Evolutionary conservation across 2,888 invertebrate species (phyloP), one percentile per base, ranked within the genome.

Genomic region (Amphipoea lucens): DNA sequence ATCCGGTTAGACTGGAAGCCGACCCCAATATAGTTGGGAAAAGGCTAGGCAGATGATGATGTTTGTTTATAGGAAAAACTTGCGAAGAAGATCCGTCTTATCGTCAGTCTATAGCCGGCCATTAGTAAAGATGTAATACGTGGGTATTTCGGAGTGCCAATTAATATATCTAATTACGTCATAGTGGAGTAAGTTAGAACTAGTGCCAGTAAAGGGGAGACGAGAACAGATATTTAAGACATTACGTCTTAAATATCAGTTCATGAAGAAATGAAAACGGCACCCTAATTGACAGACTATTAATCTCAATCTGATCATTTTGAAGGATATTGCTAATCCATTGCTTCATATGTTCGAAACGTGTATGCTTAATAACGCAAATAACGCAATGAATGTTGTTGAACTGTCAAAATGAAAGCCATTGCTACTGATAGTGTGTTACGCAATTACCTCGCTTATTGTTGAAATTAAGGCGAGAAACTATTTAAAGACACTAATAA

Each of bases 401-500:
- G 20, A 6, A 51, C 20, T 51, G 51, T 51, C 51, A 51, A 20
- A 51, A 51, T 51, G 6, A 20, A 51, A 51, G 6, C 17, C 20
- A 51, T 51, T 51, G 17, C 51, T 20, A 51, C 51, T 51, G 51
- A 51, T 51, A 51, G 51, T 51, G 51, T 51, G 6, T 51, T 51
- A 51, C 20, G 0, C 17, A 51, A 6, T 51, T 51, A 51, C 20
- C 51, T 6, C 51, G 6, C 20, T 20, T 2, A 54, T 62, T 51
- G 3, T 77, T 6, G 11, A 40, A 45, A 51, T 40, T 54, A 54
- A n/a, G 17, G 14, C n/a, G 3, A 62, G 14, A 48, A 40, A 40
- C 66, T 45, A 69, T 74, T 42, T 42, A 5, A 48, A 62, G 66
- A 23, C 23, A 48, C 20, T 23, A 29, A 69, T 83, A 75, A 86